Base-by-base conservation (phyloP, 2,797 vertebrate species). In the Hoplostethus atlanticus region DNA sequence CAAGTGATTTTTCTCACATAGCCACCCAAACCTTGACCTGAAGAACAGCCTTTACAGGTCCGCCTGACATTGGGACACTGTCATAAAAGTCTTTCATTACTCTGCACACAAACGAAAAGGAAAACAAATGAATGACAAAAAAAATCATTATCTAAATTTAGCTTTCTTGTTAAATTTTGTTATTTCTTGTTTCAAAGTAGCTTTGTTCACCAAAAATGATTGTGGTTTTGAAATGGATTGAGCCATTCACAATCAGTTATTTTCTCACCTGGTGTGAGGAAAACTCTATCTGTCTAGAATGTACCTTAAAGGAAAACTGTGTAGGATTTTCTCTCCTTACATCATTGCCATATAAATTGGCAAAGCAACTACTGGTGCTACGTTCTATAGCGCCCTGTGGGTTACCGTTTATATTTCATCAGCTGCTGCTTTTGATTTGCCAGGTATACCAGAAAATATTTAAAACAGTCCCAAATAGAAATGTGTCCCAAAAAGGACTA, bases 11-110 rank as follows among this genome's bases (percentile, higher is more conserved):
- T 87, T 89, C 83, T 94, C 92, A 92, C 93, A 92, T 78, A 87
- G 93, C 93, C 93, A 76, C 91, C 93, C 93, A 89, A 90, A 91
- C 79, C 71, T 79, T 77, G 83, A 89, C 89, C 90, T 81, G 87
- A 87, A 91, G 90, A 93, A 91, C 90, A 77, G 84, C 76, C 68
- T 80, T 79, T 64, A 73, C 25, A 78, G 44, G 77, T 71, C 50
- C 34, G 57, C 50, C 12, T 3, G 55, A 77, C 84, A 85, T 4
- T 64, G 58, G 73, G 63, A 79, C 71, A 47, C 74, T 62, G 66
- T 76, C 77, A 71, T 36, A 68, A 59, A 53, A 64, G 25, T n/a
- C 44, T 21, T 6, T 59, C 30, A 50, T 79, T 67, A 59, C 75
- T 38, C 44, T 65, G 36, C 56, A 42, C 34, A 80, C 34, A 80